Evolutionary conservation across 2,797 vertebrate genomes (phyloP), one percentile per base, ranked within the genome.

Genomic region (Pempheris klunzingeri): DNA sequence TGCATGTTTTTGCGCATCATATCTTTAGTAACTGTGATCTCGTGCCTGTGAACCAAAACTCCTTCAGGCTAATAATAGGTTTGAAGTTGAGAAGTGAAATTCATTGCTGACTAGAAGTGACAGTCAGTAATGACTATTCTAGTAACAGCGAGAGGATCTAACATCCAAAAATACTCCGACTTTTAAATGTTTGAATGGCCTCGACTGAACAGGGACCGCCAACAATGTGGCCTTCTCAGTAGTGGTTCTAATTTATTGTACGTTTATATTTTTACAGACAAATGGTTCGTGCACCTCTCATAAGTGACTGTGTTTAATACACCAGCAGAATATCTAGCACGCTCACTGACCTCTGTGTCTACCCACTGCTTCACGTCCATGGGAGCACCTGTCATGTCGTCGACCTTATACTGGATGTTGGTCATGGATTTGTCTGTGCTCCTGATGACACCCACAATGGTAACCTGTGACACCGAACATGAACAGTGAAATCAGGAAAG

Each of bases 361-460:
- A 99, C 96, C 98, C 98, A 99, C 88, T 99, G 98, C 85, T 98
- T 95, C 46, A 99, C 96, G 0, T 99, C 98, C 97, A 99, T 96
- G 0, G 98, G 97, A 1, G 96, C 94, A 0, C 93, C 93, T 0
- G 98, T 98, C 98, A 99, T 99, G 86, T 99, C 98, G 18, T 99
- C 98, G 38, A 99, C 94, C 82, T 98, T 99, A 90, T 99, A 99
- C 69, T 98, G 96, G 64, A 99, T 97, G 84, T 99, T 99, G 20
- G 98, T 99, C 49, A 98, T 96, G 9, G 98, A 97, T 66, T 99
- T 99, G 88, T 99, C 98, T 0, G 96, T 96, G 77, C 95, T 96
- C 86, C 97, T 94, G 52, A 99, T 95, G 60, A 99, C 79, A 0
- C 98, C 98, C 80, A 98, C 92, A 0, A 99, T 79, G n/a, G 96